Percentiles rank a stretch among this genome's conserved stretches.
These are phyloP conservation scores for Synanthedon andrenaeformis DNA, from an alignment of 2,888 invertebrate species.

Conservation along the genomic window DNA sequence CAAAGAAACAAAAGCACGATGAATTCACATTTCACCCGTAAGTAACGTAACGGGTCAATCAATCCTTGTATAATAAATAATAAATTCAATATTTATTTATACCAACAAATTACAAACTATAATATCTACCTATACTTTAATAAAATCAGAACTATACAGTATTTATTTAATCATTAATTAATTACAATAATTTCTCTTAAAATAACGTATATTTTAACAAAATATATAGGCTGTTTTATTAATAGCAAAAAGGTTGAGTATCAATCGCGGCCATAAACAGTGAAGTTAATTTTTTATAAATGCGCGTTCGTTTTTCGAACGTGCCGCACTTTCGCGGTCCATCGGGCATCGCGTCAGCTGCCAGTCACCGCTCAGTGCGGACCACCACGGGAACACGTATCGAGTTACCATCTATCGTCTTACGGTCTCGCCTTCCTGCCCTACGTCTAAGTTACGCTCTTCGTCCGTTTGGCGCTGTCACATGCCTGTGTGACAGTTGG, in stretches of 20 bases:
- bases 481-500: constrained; percentile 55
- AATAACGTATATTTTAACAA: too few species aligned
- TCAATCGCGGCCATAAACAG: constrained; percentile 24
- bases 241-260: constrained; percentile 11
- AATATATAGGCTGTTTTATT: not conserved
- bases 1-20: too few species aligned
- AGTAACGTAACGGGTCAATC: too few species aligned
- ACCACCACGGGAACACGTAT: constrained; percentile 58
- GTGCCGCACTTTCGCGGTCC: constrained; percentile 66
- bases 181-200: too few species aligned
- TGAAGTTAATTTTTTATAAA: constrained; percentile 10
- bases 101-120: too few species aligned
- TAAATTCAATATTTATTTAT: too few species aligned
- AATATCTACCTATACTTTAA: too few species aligned
- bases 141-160: too few species aligned
- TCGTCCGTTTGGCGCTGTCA: constrained; percentile 55
- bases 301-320: constrained; percentile 42
- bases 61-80: too few species aligned
- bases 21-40: too few species aligned
- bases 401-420: constrained; percentile 65
- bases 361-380: constrained; percentile 52
- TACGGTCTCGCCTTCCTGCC: constrained; percentile 58
- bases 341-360: constrained; percentile 66
- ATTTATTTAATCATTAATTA: too few species aligned
- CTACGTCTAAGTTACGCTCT: constrained; percentile 63